A percentile compares a stretch with the other conserved stretches of the same genome.
Evolutionary conservation across 2,113 vertebrate species (phyloP).

Genomic region (Pantherophis guttatus): DNA sequence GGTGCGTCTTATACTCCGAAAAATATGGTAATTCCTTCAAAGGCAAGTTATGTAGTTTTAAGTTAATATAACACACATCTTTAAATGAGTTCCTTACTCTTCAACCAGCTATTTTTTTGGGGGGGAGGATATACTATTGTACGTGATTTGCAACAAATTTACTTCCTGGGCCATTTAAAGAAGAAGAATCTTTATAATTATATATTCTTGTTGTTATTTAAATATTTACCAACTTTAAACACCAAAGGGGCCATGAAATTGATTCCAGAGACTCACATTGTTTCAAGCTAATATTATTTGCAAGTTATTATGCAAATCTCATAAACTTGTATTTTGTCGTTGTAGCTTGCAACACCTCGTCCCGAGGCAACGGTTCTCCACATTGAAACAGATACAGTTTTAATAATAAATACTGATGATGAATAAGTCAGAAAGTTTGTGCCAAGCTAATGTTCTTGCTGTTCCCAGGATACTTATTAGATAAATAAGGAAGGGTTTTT

Average conservation of each 20-base stretch:
- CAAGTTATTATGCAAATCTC: conserved; percentile 77
- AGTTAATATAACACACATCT: neutral
- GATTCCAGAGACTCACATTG: conserved; percentile 76
- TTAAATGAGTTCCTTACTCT: neutral
- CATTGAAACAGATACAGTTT: conserved; percentile 81
- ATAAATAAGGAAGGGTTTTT: conserved; percentile 73
- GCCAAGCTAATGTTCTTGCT: conserved; percentile 70
- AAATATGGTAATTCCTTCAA: too few relatives aligned
- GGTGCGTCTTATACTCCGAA: too few relatives aligned
- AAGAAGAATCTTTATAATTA: conserved; percentile 74
- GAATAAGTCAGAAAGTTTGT: conserved; percentile 81
- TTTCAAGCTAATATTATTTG: conserved; percentile 76
- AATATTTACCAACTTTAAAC: conserved; percentile 83
- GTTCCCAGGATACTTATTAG: conserved; percentile 74
- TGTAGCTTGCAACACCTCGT: conserved; percentile 64
- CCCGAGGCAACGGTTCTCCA: conserved; percentile 75
- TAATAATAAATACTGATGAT: conserved; percentile 84
- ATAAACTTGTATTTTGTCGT: conserved; percentile 74
- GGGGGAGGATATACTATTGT: neutral
- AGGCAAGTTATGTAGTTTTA: conserved; percentile 10
- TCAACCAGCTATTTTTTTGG: neutral
- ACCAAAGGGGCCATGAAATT: conserved; percentile 71
- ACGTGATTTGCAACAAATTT: conserved; percentile 38
- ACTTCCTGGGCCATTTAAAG: conserved; percentile 59
- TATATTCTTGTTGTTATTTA: conserved; percentile 72